Base-by-base conservation (phyloP, 2,888 invertebrate genomes). In the Aphrophora alni region DNA sequence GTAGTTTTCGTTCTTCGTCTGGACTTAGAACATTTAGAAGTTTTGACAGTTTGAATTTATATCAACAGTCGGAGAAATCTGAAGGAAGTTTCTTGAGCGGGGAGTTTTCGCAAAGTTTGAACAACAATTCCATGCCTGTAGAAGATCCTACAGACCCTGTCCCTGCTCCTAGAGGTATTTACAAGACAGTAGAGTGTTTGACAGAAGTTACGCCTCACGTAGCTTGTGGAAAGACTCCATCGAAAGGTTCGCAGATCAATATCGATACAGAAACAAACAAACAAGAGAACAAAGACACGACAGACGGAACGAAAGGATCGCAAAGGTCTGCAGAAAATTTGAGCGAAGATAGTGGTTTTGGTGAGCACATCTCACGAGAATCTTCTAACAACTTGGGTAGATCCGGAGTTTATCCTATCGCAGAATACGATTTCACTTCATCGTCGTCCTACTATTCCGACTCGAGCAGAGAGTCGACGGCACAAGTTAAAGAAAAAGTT, bases 341-440 rank as follows among this genome's bases (percentile, higher is more conserved):
- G 84, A 94, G 94, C 86, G 95, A 95, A 88, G 95, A 95, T 88
- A 94, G 94, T 85, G 95, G 95, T 78, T 89, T 89, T 84, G 86
- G 86, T 26, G 88, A 86, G 80, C 86, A 86, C 82, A 84, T 85
- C 51, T 84, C 84, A 21, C 79, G 82, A 21, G 74, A 70, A 70
- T 81, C 83, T 33, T 70, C 82, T 0, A 69, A 28, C 27, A 81
- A 81, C 70, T 51, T 81, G 25, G 27, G 27, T 10, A 59, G 76
- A 21, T 59, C 59, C 24, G 77, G 69, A 28, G 77, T 77, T 17
- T 77, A 33, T 38, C 82, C 82, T 12, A 82, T 79, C 25, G 80
- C 51, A 25, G 82, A 84, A 38, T 82, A 83, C 77, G 83, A 82
- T 24, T 82, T 82, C 78, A 80, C 81, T 75, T 80, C 81, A 59